These are phyloP conservation scores for Delphinus delphis DNA, from an alignment of 2,113 vertebrate genomes.

Conservation along the genomic window DNA sequence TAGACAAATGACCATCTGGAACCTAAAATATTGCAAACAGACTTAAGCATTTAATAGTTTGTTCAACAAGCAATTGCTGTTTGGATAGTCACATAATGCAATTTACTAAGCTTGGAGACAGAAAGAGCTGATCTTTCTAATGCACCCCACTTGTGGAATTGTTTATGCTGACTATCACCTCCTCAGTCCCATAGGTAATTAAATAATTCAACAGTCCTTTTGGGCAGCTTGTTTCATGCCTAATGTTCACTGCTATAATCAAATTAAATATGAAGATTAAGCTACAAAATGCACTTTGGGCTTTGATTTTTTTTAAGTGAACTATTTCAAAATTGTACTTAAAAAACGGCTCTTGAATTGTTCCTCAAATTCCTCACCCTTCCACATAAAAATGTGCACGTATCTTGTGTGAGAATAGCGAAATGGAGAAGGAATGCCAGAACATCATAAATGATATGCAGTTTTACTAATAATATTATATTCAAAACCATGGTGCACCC, in stretches of 20 bases:
- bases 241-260: background rate
- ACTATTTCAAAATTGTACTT: background rate
- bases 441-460: background rate
- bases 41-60: constrained; percentile 46
- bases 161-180: background rate
- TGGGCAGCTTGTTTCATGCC: background rate
- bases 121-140: background rate
- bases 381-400: background rate
- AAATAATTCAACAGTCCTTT: constrained; percentile 18
- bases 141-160: background rate
- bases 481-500: background rate
- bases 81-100: background rate
- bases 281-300: background rate
- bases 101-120: background rate
- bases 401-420: background rate
- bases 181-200: background rate
- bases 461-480: background rate
- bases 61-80: constrained; percentile 41
- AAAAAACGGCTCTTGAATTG: background rate
- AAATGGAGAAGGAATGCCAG: background rate
- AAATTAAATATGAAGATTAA: constrained; percentile 40
- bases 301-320: background rate
- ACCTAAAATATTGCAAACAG: constrained; percentile 5
- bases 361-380: background rate
- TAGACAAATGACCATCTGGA: constrained; percentile 46